Evolutionary conservation across 1,140 invertebrate species (phyloP), one percentile per base, ranked within the genome.

Genomic region (Probaryconus sp.): DNA sequence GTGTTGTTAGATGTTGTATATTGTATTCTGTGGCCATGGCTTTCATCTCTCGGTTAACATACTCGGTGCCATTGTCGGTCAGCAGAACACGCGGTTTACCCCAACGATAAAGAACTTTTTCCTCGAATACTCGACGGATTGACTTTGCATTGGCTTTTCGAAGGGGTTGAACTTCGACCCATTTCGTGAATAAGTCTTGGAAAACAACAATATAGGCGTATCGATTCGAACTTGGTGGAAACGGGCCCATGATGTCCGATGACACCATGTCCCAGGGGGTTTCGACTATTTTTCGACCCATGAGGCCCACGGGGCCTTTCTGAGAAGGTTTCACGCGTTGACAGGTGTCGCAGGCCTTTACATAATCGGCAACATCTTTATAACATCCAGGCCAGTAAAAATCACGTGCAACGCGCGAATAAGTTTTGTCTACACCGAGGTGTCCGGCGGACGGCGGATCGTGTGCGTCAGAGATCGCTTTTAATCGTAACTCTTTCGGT

Each of bases 211-310:
- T 1, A 17, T 64, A 71, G 10, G 10, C 2, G n/a, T 10, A 35
- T 0, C 47, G 20, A 1, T 6, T 35, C 38, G 20, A 42, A 26
- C 51, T 58, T 0, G 16, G 31, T 1, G 60, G 37, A 0, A 81
- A 74, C 2, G 58, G 51, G 24, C 84, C 83, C 17, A 81, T 72
- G 4, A 81, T 37, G 64, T 85, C 82, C 3, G 58, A 45, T 0
- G 77, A 68, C 2, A 82, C 53, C 3, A 45, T 45, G 7, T 3
- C 2, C 48, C 48, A 53, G 2, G 31, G 48, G 17, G 37, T 17
- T 33, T 2, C 3, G 13, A 17, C 2, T 18, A 6, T 33, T 33
- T 10, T 13, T 24, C 10, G 9, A 9, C 24, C 9, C 28, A 50
- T 33, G 3, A 50, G 10, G 3, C 48, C 30, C 2, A 5, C 5